A percentile compares a stretch with the other conserved stretches of the same genome.
These are phyloP conservation scores for Dasypogon diadema DNA, from an alignment of 2,888 invertebrate species.

Conservation along the genomic window DNA sequence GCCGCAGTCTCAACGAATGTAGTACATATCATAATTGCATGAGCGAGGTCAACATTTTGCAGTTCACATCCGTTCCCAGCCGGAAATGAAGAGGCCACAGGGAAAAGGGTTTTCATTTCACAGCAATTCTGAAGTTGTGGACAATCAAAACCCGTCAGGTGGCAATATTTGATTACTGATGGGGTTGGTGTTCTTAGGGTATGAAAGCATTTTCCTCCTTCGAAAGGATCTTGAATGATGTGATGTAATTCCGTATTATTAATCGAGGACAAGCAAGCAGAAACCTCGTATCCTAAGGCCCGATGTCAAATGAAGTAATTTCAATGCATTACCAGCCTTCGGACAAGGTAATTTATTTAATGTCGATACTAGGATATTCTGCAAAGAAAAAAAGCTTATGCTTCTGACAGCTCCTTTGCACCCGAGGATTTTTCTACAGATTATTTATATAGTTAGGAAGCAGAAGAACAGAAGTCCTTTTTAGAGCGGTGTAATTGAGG, in stretches of 20 bases:
- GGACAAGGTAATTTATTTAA: constrained; percentile 44
- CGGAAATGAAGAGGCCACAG: too few species aligned
- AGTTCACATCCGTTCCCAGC: too few species aligned
- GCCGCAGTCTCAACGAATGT: too few species aligned
- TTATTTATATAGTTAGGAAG: constrained; percentile 6
- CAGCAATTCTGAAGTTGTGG: too few species aligned
- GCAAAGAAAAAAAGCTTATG: not conserved
- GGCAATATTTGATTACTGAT: too few species aligned
- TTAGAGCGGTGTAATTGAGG: not conserved
- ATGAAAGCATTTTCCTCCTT: constrained; percentile 24
- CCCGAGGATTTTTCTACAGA: not conserved
- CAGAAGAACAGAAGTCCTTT: not conserved
- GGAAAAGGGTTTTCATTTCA: too few species aligned
- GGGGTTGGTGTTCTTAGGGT: constrained; percentile 9
- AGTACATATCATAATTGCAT: too few species aligned
- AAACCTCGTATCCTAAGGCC: too few species aligned
- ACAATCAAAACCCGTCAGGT: too few species aligned
- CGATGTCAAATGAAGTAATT: constrained; percentile 43
- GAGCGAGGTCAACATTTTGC: too few species aligned
- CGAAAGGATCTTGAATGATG: constrained; percentile 17
- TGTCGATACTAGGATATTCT: constrained; percentile 1
- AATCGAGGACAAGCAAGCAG: not conserved
- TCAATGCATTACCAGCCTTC: constrained; percentile 43
- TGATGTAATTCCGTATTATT: constrained; percentile 31
- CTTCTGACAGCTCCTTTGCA: constrained; percentile 8